Percentiles rank a stretch among this genome's conserved stretches.
Evolutionary conservation across 2,113 vertebrate species (phyloP).

Genomic region (Pterophyllum scalare): DNA sequence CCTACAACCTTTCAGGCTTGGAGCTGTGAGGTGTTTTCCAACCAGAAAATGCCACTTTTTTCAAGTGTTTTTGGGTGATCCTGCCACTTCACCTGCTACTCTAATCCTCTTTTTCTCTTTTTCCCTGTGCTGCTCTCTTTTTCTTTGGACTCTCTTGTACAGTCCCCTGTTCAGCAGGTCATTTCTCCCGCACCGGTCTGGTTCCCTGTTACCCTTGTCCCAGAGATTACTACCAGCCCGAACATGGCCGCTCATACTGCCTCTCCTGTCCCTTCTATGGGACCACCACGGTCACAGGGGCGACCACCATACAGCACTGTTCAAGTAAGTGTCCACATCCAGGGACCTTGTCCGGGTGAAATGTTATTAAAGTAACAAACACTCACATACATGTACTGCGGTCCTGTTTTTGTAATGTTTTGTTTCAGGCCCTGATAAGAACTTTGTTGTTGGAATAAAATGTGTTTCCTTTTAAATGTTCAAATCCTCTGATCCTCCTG

Average conservation of each 20-base stretch:
- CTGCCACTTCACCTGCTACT: neutral
- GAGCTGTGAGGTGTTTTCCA: constrained; percentile 7
- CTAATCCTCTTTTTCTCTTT: neutral
- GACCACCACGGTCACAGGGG: constrained; percentile 89
- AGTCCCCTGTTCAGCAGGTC: constrained; percentile 92
- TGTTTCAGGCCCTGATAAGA: neutral
- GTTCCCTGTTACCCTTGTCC: constrained; percentile 94
- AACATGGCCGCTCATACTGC: constrained; percentile 93
- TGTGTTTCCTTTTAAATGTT: neutral
- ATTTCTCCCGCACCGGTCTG: constrained; percentile 96
- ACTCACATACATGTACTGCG: neutral
- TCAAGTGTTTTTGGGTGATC: neutral
- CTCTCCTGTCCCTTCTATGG: constrained; percentile 97
- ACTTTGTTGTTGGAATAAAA: neutral
- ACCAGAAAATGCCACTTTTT: neutral
- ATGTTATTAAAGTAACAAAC: neutral
- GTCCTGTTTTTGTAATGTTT: neutral
- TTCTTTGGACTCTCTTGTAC: constrained; percentile 17
- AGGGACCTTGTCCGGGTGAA: neutral
- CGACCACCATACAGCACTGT: constrained; percentile 92
- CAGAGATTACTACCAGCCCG: constrained; percentile 95
- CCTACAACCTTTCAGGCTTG: constrained; percentile 20
- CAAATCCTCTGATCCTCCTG: neutral
- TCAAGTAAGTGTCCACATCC: constrained; percentile 86
- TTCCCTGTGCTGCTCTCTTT: neutral